Evolutionary conservation across 2,888 invertebrate species (phyloP), one percentile per base, ranked within the genome.

Genomic region (Cosmia pyralina): DNA sequence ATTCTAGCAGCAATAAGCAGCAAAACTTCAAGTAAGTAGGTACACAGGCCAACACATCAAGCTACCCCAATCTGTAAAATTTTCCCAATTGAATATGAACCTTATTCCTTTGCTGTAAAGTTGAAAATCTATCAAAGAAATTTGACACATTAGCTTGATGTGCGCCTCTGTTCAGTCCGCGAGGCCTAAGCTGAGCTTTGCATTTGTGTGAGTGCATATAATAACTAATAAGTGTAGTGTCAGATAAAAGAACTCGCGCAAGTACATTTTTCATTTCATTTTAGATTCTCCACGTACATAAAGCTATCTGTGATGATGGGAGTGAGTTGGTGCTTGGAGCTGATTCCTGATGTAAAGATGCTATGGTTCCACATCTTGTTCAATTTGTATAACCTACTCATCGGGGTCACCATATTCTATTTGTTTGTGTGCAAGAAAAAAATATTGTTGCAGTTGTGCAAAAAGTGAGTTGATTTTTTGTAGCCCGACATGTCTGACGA

Each of bases 251-350:
- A 7, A 55, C 17, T 62, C 11, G 22, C 44, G 17, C 22, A 22
- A 44, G 17, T 44, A 44, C 5, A 17, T 69, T 46, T 46, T 0
- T 28, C 28, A 6, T 69, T 53, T 53, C 4, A 28, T 76, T 65
- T 68, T 83, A 92, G 92, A 19, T 88, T 89, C 44, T 13, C 58
- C 0, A 44, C 89, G 4, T 91, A 87, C 77, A 22, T 88, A 6
- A 91, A 88, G 57, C 68, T 92, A 11, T 89, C 87, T 1, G 60
- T 88, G 1, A 68, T 90, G 19, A 92, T 89, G 90, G 92, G 92
- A 0, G 60, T 90, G 1, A 85, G 79, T 41, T 92, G 92, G 92
- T 34, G 88, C 0, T 48, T 91, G 6, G 92, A 92, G n/a, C 44
- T 90, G 2, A 1, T 85, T 4, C 77, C 81, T 57, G 3, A 2